A percentile compares a stretch with the other conserved stretches of the same genome.
Conservation (phyloP, 2,888 invertebrate genomes). For the Nymphalis polychloros region DNA sequence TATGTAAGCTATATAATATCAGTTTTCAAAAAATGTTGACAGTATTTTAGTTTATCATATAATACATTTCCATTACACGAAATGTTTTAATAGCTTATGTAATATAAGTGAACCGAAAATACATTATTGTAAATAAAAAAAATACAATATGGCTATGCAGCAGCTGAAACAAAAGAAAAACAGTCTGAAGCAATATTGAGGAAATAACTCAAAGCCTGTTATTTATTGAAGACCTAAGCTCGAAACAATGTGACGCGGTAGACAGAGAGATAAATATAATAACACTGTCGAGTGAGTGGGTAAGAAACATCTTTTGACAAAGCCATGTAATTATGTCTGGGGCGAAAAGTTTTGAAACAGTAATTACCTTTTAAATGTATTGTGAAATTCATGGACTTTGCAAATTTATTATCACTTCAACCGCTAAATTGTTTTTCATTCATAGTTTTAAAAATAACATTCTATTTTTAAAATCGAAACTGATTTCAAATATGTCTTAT, state of each 20-base stretch:
- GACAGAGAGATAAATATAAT: background rate
- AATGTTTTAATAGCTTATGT: background rate
- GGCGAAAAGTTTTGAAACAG: conserved; percentile 15
- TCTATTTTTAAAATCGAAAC: no score
- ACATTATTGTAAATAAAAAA: conserved; percentile 1
- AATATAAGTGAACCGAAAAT: background rate
- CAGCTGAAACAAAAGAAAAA: conserved; percentile 9
- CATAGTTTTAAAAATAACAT: background rate
- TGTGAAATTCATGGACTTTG: conserved; percentile 14
- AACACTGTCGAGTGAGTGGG: conserved; percentile 4
- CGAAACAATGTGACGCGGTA: conserved; percentile 4
- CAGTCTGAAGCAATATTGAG: conserved; percentile 26
- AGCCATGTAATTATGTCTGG: conserved; percentile 16
- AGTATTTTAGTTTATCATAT: no score
- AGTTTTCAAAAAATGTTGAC: no score
- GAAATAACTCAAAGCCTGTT: conserved; percentile 28
- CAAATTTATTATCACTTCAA: conserved; percentile 15
- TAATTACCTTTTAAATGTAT: conserved; percentile 22
- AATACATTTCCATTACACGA: background rate
- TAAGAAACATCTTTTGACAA: background rate
- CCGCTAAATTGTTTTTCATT: background rate
- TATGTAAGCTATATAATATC: no score
- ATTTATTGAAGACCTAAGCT: conserved; percentile 20
- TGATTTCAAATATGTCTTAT: no score
- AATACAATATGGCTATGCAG: background rate